Evolutionary conservation across 1,140 invertebrate species (phyloP), one percentile per base, ranked within the genome.

Genomic region (Tachypleus tridentatus): DNA sequence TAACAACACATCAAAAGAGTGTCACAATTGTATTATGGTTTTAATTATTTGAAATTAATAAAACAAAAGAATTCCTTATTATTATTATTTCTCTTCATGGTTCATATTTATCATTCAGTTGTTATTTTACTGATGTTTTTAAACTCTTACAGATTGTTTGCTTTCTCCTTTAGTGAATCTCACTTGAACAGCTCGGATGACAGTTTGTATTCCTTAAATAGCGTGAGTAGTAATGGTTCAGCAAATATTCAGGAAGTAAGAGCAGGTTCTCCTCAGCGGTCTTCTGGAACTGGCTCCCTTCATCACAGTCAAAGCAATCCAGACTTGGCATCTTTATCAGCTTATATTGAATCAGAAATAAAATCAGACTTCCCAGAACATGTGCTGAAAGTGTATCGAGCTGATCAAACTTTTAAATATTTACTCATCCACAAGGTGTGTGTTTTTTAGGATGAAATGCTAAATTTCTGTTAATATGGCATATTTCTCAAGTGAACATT

Each of bases 321-420:
- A 4, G 92, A 96, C 78, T 80, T 95, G 58, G 57, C 67, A 73
- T 58, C 66, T 72, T 62, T 66, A 54, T 29, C 70, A 67, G 61
- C 65, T 10, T 73, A 70, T 67, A 73, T 72, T 49, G 76, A 76
- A 83, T 73, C 89, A 86, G 79, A 77, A 49, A 65, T 72, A 59
- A 70, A 86, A 62, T 81, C 85, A 4, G 92, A 97, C 77, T 95
- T 89, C 79, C 94, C 94, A 5, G 96, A 98, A 75, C 93, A 98
- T 80, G 95, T 98, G 51, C 81, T 99, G 1, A 99, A 98, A 81
- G 90, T 85, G 29, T 83, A 77, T 67, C 89, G 91, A 80, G 84
- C 90, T 49, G 97, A 99, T 81, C 96, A 99, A 80, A 92, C 90
- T 4, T 98, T 89, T 81, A 98, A 97, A 79, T 98, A 96, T 80